A percentile compares a stretch with the other conserved stretches of the same genome.
Evolutionary conservation across 2,888 invertebrate species (phyloP).

Genomic region (Orchestes rusci): DNA sequence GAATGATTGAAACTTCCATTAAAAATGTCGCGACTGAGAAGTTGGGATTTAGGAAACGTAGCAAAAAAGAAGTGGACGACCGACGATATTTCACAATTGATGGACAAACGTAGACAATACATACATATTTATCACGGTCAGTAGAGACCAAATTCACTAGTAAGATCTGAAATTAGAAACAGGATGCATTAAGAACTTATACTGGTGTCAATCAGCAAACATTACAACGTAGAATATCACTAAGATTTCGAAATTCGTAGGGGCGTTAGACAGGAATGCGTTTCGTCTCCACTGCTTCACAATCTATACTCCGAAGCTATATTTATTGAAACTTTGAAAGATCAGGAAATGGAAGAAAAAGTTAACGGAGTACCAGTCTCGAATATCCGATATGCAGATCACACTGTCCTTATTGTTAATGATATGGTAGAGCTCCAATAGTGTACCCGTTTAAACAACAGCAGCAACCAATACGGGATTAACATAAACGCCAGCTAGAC

Average conservation of each 20-base stretch:
- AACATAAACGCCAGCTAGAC: not conserved
- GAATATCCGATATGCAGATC: not conserved
- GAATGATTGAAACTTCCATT: too few relatives aligned
- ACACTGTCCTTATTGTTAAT: not conserved
- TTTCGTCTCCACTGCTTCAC: not conserved
- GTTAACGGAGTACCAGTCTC: not conserved
- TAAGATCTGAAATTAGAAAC: not conserved
- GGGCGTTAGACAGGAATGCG: slow-evolving; percentile 9
- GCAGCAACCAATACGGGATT: not conserved
- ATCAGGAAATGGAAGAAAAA: not conserved
- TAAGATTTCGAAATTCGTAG: not conserved
- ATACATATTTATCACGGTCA: not conserved
- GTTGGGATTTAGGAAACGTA: not conserved
- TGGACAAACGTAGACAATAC: not conserved
- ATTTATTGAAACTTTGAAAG: not conserved
- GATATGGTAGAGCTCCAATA: not conserved
- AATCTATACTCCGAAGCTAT: not conserved
- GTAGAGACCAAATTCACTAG: not conserved
- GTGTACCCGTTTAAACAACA: not conserved
- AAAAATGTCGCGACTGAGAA: too few relatives aligned
- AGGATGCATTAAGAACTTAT: slow-evolving; percentile 6
- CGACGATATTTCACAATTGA: not conserved
- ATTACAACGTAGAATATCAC: not conserved
- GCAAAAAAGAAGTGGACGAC: not conserved
- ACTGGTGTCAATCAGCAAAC: slow-evolving; percentile 5